These are phyloP conservation scores for Rhombomys opimus DNA, from an alignment of 2,113 vertebrate genomes.

Conservation along the genomic window DNA sequence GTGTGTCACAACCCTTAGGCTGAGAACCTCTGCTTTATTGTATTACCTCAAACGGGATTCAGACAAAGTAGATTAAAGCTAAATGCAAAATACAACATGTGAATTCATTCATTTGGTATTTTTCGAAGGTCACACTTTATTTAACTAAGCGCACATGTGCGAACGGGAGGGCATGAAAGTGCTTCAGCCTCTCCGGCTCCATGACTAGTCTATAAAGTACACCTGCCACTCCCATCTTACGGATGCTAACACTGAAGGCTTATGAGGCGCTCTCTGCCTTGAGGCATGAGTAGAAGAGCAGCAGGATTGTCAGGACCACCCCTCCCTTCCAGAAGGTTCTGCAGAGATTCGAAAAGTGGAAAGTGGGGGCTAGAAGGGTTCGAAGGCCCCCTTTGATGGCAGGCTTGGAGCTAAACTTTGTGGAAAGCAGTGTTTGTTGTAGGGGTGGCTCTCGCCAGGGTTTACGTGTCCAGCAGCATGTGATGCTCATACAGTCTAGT, in stretches of 20 bases:
- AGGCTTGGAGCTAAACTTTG: background rate
- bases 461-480: background rate
- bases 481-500: background rate
- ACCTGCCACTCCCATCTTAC: background rate
- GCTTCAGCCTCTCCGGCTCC: background rate
- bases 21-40: background rate
- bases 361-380: too few relatives aligned
- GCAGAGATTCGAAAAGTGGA: background rate
- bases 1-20: background rate
- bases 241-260: background rate
- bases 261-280: background rate
- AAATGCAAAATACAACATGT: conserved; percentile 32
- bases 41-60: conserved; percentile 43
- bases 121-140: conserved; percentile 40
- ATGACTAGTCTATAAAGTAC: background rate
- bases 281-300: background rate
- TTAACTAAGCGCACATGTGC: background rate
- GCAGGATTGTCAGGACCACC: background rate
- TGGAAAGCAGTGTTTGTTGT: background rate
- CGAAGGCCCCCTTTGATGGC: background rate
- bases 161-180: background rate
- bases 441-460: background rate
- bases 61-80: conserved; percentile 38
- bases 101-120: conserved; percentile 20
- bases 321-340: background rate